Evolutionary conservation across 2,797 vertebrate genomes (phyloP).

Genomic region (Okamejei kenojei): DNA sequence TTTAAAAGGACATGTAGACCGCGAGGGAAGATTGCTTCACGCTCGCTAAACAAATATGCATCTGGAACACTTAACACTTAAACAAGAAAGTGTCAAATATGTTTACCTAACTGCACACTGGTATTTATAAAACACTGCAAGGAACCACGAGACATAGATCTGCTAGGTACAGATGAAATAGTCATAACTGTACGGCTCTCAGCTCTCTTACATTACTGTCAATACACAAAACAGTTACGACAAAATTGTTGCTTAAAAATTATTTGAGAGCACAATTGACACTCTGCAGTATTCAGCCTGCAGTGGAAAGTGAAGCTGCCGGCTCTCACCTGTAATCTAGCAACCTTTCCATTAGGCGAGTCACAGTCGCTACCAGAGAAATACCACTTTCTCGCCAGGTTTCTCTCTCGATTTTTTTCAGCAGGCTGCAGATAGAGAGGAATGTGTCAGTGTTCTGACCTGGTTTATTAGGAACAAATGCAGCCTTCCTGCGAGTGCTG

Average conservation of each 20-base stretch:
- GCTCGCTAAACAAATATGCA: background rate
- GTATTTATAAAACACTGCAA: background rate
- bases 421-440: conserved; percentile 61
- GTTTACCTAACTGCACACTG: background rate
- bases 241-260: background rate
- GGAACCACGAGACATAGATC: background rate
- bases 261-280: background rate
- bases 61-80: background rate
- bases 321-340: conserved; percentile 84
- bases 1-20: background rate
- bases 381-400: conserved; percentile 97
- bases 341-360: conserved; percentile 92
- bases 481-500: background rate
- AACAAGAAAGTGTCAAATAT: background rate
- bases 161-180: background rate
- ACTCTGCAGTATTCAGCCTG: background rate
- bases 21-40: background rate
- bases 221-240: background rate
- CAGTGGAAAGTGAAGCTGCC: conserved; percentile 5
- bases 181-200: background rate
- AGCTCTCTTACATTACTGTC: background rate
- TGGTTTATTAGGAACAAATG: conserved; percentile 18
- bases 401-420: conserved; percentile 98
- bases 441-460: conserved; percentile 23
- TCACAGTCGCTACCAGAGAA: conserved; percentile 93